phyloP scores from a whole-genome alignment of 2,113 vertebrate genomes.

The Myrmophylax atrothorax region DNA sequence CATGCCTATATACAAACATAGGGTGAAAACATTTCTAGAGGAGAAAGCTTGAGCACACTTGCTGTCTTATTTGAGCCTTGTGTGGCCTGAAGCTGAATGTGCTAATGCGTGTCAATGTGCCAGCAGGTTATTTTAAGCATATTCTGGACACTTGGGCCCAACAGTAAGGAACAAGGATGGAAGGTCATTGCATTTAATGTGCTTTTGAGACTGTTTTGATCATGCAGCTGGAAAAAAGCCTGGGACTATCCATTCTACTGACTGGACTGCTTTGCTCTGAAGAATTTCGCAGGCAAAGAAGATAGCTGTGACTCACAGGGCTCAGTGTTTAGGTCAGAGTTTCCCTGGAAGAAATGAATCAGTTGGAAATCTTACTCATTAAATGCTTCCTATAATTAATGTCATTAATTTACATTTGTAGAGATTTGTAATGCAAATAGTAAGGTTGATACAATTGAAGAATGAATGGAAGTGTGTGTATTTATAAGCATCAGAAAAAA shows the following conservation, averaged over 20 bases:
- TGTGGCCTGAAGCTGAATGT: background rate
- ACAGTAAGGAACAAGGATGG: background rate
- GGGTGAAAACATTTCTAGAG: background rate
- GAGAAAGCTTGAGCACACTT: background rate
- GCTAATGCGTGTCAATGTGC: background rate
- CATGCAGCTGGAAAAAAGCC: background rate
- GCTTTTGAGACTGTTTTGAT: background rate
- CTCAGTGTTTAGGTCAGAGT: constrained; percentile 19
- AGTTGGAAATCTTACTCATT: constrained; percentile 24
- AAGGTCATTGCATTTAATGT: constrained; percentile 25
- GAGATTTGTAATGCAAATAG: background rate
- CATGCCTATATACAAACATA: background rate
- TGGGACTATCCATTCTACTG: background rate
- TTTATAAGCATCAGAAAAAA: background rate
- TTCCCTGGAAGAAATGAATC: constrained; percentile 9
- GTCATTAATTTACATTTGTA: constrained; percentile 1
- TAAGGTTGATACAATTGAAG: background rate
- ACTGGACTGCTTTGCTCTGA: background rate
- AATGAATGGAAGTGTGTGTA: background rate
- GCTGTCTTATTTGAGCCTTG: background rate
- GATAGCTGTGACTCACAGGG: background rate
- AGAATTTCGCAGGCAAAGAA: background rate
- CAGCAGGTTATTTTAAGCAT: background rate
- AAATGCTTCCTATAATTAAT: constrained; percentile 40
- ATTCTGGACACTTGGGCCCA: background rate